Percentiles rank a stretch among this genome's conserved stretches.
phyloP scores from a whole-genome alignment of 2,113 vertebrate species.

The Carlito syrichta region DNA sequence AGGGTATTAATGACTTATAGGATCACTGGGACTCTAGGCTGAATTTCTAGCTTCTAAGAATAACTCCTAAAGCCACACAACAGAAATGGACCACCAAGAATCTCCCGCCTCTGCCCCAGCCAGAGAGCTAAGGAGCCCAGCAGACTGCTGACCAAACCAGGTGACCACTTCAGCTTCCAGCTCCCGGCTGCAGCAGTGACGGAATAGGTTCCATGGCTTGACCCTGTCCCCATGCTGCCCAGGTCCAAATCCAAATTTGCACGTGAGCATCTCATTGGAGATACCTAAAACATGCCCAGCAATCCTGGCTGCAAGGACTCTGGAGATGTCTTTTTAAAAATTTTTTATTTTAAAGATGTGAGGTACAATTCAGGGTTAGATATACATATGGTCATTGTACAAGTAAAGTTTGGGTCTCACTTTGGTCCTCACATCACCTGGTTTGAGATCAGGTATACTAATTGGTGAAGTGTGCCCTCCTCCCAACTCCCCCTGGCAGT shows the following conservation, averaged over 20 bases:
- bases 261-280: neutral
- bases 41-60: neutral
- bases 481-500: too few relatives aligned
- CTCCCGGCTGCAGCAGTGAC: too few relatives aligned
- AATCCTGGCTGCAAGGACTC: neutral
- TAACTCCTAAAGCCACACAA: neutral
- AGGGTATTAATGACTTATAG: neutral
- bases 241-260: neutral
- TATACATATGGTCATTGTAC: too few relatives aligned
- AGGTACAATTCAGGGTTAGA: too few relatives aligned
- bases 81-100: neutral
- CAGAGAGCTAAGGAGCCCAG: neutral
- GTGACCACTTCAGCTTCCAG: neutral
- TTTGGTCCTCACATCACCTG: too few relatives aligned
- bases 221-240: rapidly evolving
- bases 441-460: too few relatives aligned
- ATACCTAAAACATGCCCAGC: neutral
- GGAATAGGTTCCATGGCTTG: neutral
- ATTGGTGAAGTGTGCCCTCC: too few relatives aligned
- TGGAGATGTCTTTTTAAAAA: too few relatives aligned
- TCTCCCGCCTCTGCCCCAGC: neutral
- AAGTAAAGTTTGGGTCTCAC: too few relatives aligned
- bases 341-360: too few relatives aligned
- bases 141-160: too few relatives aligned
- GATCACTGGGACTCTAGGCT: rapidly evolving